Percentiles rank a stretch among this genome's conserved stretches.
Evolutionary conservation across 1,140 invertebrate genomes (phyloP).

Genomic region (Temnothorax longispinosus): DNA sequence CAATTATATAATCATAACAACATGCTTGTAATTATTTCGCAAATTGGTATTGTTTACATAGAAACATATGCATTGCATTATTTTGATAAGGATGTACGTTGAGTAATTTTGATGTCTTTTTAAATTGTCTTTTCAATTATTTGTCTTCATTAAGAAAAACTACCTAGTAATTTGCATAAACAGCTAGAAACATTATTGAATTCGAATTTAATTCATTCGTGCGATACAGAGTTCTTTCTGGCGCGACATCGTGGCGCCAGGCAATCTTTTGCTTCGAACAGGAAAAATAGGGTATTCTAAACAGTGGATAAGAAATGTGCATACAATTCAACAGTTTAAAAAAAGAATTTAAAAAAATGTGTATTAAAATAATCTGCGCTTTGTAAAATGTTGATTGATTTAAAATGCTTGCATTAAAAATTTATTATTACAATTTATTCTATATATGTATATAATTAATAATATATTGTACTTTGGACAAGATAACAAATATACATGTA

Average conservation of each 20-base stretch:
- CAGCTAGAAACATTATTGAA: neutral
- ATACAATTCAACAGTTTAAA: neutral
- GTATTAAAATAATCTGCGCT: neutral
- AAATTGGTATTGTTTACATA: neutral
- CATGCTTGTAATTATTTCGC: neutral
- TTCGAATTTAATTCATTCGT: conserved; percentile 20
- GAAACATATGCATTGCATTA: conserved; percentile 11
- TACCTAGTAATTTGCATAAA: neutral
- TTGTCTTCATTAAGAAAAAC: neutral
- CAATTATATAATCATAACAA: conserved; percentile 16
- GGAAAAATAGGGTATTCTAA: neutral
- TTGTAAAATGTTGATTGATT: neutral
- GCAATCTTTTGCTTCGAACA: neutral
- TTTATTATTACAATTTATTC: neutral
- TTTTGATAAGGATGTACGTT: neutral
- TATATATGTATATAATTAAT: neutral
- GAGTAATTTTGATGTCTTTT: neutral
- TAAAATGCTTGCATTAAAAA: neutral
- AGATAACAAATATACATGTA: neutral
- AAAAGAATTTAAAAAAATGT: neutral
- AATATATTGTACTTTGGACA: neutral
- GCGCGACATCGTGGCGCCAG: neutral
- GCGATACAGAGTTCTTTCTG: neutral
- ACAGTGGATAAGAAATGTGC: neutral
- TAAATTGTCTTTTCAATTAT: neutral